Conservation (phyloP, 92 coral and sea anemone species). For the Montipora capitata region DNA sequence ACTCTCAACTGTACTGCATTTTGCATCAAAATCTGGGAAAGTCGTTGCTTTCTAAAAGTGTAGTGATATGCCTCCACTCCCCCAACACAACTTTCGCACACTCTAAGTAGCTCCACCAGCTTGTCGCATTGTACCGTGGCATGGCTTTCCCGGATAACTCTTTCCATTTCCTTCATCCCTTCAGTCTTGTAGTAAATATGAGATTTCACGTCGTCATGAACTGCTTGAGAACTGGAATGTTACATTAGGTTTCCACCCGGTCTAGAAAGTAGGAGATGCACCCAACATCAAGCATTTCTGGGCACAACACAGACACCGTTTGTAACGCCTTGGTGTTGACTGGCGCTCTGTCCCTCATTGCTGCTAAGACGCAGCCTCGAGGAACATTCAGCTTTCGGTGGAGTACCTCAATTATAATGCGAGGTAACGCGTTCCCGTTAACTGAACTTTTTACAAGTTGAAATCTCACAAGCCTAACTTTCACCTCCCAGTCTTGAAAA, state of each 20-base stretch:
- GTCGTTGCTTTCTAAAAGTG: slow-evolving; percentile 43
- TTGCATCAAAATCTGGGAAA: slow-evolving; percentile 32
- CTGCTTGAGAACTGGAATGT: slow-evolving; percentile 19
- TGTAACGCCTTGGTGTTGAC: slow-evolving; percentile 7
- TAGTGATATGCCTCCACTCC: slow-evolving; percentile 54
- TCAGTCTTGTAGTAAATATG: slow-evolving; percentile 14
- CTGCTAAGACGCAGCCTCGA: slow-evolving; percentile 40
- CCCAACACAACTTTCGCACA: slow-evolving; percentile 50
- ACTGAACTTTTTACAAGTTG: slow-evolving; percentile 47
- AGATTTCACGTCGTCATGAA: slow-evolving; percentile 20
- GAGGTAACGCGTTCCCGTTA: slow-evolving; percentile 35
- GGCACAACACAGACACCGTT: slow-evolving; percentile 15
- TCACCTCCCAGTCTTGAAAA: slow-evolving; percentile 44
- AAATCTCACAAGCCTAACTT: slow-evolving; percentile 36
- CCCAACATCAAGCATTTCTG: slow-evolving; percentile 25
- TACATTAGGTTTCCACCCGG: slow-evolving; percentile 13
- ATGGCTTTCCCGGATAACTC: slow-evolving; percentile 15
- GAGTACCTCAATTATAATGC: slow-evolving; percentile 32
- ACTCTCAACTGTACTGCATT: slow-evolving; percentile 17
- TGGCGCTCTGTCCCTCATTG: slow-evolving; percentile 62
- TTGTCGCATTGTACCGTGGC: slow-evolving; percentile 47
- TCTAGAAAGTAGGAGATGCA: slow-evolving; percentile 4
- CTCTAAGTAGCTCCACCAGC: slow-evolving; percentile 68
- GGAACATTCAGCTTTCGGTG: slow-evolving; percentile 47
- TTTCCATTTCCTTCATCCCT: slow-evolving; percentile 11